A percentile compares a stretch with the other conserved stretches of the same genome.
These are phyloP conservation scores for Coronaproctus castanopsis DNA, from an alignment of 2,888 invertebrate genomes.

Conservation along the genomic window DNA sequence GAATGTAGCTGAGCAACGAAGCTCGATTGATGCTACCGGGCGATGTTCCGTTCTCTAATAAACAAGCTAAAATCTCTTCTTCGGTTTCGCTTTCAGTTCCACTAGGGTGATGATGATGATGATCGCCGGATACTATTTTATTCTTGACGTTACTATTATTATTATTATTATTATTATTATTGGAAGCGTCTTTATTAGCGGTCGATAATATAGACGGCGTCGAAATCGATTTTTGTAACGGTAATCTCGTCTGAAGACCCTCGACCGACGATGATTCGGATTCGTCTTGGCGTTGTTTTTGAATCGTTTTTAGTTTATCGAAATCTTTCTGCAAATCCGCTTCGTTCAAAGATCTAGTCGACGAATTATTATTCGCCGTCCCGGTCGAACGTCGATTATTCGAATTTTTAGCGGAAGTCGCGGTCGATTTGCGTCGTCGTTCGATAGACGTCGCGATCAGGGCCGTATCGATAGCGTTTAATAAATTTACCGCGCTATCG, in stretches of 20 bases:
- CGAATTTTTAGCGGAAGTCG: not conserved
- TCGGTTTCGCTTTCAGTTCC: constrained; percentile 59
- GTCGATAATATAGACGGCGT: constrained; percentile 76
- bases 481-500: constrained; percentile 28
- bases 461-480: constrained; percentile 18
- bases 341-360: constrained; percentile 69
- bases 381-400: constrained; percentile 18
- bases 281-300: not conserved
- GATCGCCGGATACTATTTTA: constrained; percentile 1
- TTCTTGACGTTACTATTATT: not conserved
- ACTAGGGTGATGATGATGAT: constrained; percentile 27
- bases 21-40: not conserved
- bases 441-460: constrained; percentile 31
- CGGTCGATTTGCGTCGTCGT: constrained; percentile 22
- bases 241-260: constrained; percentile 38
- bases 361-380: constrained; percentile 27
- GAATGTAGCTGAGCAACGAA: not conserved
- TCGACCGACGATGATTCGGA: not conserved
- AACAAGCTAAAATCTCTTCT: constrained; percentile 35
- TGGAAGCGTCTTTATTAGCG: constrained; percentile 2
- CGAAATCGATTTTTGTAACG: constrained; percentile 75
- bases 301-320: constrained; percentile 35
- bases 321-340: constrained; percentile 58
- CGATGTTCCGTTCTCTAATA: not conserved
- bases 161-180: too few species aligned